phyloP scores from a whole-genome alignment of 1,140 invertebrate genomes.

The Scaptodrosophila lebanonensis region DNA sequence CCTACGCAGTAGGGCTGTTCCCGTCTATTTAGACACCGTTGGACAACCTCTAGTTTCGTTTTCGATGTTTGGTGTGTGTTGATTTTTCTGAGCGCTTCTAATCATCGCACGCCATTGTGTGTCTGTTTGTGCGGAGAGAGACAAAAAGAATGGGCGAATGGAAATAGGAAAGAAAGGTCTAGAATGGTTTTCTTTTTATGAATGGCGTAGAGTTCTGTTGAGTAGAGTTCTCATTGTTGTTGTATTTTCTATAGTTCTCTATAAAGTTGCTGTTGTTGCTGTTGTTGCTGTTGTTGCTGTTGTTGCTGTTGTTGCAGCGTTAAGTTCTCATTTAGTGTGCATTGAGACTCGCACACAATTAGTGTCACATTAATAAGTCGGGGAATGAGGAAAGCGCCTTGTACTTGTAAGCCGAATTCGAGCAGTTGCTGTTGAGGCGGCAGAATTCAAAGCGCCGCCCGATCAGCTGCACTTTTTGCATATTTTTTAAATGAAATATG shows the following conservation, averaged over 20 bases:
- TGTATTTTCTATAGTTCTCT: conserved; percentile 11
- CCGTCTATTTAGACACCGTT: conserved; percentile 10
- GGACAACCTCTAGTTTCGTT: neutral
- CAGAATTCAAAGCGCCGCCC: conserved; percentile 31
- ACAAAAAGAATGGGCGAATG: conserved; percentile 51
- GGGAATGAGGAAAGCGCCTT: conserved; percentile 2
- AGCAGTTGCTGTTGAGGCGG: conserved; percentile 17
- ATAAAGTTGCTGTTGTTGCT: conserved; percentile 12
- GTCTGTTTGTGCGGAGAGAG: neutral
- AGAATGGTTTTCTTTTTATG: conserved; percentile 64
- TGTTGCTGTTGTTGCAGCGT: too few relatives aligned
- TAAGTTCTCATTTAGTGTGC: too few relatives aligned
- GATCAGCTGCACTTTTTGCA: conserved; percentile 9
- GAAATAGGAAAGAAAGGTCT: conserved; percentile 52
- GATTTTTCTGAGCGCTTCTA: conserved; percentile 43
- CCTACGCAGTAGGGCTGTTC: conserved; percentile 30
- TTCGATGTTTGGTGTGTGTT: conserved; percentile 21
- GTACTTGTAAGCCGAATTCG: conserved; percentile 11
- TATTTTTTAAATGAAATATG: conserved; percentile 23
- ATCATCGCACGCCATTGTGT: conserved; percentile 10
- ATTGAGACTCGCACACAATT: conserved; percentile 65
- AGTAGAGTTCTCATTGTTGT: conserved; percentile 23
- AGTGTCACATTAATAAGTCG: conserved; percentile 59
- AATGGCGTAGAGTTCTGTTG: conserved; percentile 38
- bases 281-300: too few relatives aligned